Evolutionary conservation across 2,888 invertebrate species (phyloP), one percentile per base, ranked within the genome.

Genomic region (Ormyrus pomaceus): DNA sequence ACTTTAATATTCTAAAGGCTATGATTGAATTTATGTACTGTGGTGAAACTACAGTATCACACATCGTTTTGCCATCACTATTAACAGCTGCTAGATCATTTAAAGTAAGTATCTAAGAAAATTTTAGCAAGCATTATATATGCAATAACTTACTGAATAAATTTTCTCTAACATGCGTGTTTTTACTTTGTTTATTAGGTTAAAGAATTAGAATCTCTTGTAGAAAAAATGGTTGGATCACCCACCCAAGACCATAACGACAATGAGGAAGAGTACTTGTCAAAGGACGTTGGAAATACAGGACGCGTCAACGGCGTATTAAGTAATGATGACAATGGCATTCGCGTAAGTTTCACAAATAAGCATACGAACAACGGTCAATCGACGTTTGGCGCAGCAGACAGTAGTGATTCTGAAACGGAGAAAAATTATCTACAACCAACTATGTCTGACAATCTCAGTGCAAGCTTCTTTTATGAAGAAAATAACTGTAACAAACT

Each of bases 1-100:
- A 94, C 87, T 95, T 95, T 89, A 92, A 93, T 85, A 94, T 95
- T 51, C 91, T 95, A 80, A 95, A 95, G 90, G 94, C 94, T 68
- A 92, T 95, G 81, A 93, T 95, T 53, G 95, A 95, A 88, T 95
- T 95, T 86, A 95, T 95, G 94, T 95, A 95, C 87, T 95, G 94
- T 86, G 95, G 95, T 2, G 95, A 95, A 91, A 95, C 95, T 1
- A 93, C 93, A 84, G 93, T 95, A 83, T 91, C 93, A 71, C 94
- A 95, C 88, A 93, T 94, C 84, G 93, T 94, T 88, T 91, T 95
- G 83, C 94, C 94, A 84, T 94, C 94, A 84, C 88, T 95, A 69
- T 92, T 95, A 66, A 93, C 94, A 75, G 95, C 95, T 7, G 95
- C 95, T 46, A 94, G 94, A 88, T 93, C 94, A 86, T 93, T 95